Base-by-base conservation (phyloP, 2,888 invertebrate species). In the Ochropacha duplaris region DNA sequence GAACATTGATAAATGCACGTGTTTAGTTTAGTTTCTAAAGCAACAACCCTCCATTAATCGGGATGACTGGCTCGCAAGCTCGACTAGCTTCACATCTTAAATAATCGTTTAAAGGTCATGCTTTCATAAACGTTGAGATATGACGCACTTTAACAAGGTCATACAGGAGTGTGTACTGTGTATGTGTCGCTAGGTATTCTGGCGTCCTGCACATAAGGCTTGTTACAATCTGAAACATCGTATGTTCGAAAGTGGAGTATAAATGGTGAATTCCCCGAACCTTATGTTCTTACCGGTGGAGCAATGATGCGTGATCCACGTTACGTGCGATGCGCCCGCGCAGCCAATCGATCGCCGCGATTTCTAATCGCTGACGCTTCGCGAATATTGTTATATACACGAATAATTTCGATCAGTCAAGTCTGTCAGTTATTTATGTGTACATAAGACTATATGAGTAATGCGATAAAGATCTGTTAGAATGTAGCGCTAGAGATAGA, bases 301-400 rank as follows among this genome's bases (percentile, higher is more conserved):
- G 16, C 44, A 44, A 16, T 19, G 19, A 19, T 44, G 44, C 44
- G 44, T 44, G 44, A 19, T 9, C 39, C 6, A 19, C n/a, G 59
- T 60, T 60, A 68, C 70, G 68, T 68, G 71, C 68, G 70, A 2
- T 39, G 39, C 16, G 39, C 39, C 39, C n/a, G 11, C 49, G 31
- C 22, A 22, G 8, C n/a, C 54, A 58, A 61, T 60, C 58, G 57
- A 62, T 63, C 57, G 51, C 57, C 60, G n/a, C 36, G 63, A 68
- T 71, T 68, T 71, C 62, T 65, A 66, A 59, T 55, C 19, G 14
- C 34, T 14, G 49, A 26, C 49, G 11, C 49, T 28, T 19, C 16
- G 19, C 9, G 49, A 2, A 31, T 22, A 22, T n/a, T n/a, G n/a
- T n/a, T n/a, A n/a, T n/a, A n/a, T n/a, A n/a, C 16, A 44, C 9